phyloP scores from a whole-genome alignment of 2,797 vertebrate genomes.

The Basileuterus tristriatus region DNA sequence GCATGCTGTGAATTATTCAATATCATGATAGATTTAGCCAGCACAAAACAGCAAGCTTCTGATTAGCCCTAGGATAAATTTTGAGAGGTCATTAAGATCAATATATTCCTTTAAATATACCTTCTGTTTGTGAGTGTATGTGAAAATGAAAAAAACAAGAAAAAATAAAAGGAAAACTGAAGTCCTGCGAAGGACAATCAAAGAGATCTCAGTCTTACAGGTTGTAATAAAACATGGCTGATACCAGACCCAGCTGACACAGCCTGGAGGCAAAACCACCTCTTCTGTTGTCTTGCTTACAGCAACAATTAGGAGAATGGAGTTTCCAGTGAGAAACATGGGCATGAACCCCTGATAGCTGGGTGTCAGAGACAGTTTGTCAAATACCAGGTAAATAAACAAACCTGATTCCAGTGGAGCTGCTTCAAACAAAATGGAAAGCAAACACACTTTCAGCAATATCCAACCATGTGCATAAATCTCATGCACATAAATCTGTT shows the following conservation, averaged over 20 bases:
- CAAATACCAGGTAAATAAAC: constrained; percentile 25
- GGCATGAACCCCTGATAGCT: neutral
- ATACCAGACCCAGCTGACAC: neutral
- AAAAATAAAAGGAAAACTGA: neutral
- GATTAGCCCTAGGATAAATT: constrained; percentile 64
- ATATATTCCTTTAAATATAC: constrained; percentile 13
- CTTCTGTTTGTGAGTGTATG: neutral
- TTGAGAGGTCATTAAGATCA: constrained; percentile 47
- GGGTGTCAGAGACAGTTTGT: neutral
- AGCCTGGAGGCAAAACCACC: constrained; percentile 17
- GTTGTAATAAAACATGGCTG: neutral
- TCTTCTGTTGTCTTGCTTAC: neutral
- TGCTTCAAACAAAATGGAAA: constrained; percentile 15
- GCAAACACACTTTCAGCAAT: neutral
- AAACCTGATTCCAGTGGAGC: neutral
- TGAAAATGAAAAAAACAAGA: neutral
- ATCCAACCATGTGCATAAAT: neutral
- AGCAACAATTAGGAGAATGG: neutral
- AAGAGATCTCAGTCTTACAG: neutral
- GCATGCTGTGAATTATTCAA: constrained; percentile 64
- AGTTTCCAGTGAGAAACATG: neutral
- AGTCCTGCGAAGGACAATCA: neutral
- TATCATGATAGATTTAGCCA: constrained; percentile 41
- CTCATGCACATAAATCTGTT: neutral
- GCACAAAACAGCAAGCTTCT: constrained; percentile 20